Conservation (phyloP, 1,140 invertebrate genomes). For the Steinernema feltiae region DNA sequence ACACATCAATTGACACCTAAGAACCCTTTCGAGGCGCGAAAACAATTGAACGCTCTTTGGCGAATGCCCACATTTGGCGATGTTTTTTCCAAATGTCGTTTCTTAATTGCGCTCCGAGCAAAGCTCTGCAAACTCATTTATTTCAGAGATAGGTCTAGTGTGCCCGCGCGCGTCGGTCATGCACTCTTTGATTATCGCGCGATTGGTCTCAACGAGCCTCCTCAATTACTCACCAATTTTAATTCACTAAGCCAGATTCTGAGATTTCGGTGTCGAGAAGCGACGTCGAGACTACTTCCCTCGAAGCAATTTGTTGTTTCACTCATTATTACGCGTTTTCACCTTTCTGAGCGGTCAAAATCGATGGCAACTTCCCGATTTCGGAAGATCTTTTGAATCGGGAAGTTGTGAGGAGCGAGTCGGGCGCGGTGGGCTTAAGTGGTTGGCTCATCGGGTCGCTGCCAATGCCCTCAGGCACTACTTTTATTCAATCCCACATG, state of each 20-base stretch:
- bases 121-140: not conserved
- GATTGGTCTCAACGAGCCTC: not conserved
- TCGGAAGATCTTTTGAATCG: not conserved
- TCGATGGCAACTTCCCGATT: not conserved
- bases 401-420: not conserved
- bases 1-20: not conserved
- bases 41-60: not conserved
- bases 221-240: not conserved
- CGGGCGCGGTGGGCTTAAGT: not conserved
- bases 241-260: not conserved
- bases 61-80: not conserved
- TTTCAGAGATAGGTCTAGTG: not conserved
- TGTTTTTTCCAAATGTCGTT: not conserved
- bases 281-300: too few species aligned
- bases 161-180: not conserved
- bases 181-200: not conserved
- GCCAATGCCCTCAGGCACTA: not conserved
- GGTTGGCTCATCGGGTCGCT: not conserved
- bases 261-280: not conserved
- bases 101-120: not conserved
- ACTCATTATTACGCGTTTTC: too few species aligned
- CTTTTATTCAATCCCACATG: not conserved
- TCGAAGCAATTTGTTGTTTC: too few species aligned
- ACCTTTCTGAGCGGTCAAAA: too few species aligned
- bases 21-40: not conserved